Base-by-base conservation (phyloP, 2,797 vertebrate genomes). In the Lacerta bilineata region DNA sequence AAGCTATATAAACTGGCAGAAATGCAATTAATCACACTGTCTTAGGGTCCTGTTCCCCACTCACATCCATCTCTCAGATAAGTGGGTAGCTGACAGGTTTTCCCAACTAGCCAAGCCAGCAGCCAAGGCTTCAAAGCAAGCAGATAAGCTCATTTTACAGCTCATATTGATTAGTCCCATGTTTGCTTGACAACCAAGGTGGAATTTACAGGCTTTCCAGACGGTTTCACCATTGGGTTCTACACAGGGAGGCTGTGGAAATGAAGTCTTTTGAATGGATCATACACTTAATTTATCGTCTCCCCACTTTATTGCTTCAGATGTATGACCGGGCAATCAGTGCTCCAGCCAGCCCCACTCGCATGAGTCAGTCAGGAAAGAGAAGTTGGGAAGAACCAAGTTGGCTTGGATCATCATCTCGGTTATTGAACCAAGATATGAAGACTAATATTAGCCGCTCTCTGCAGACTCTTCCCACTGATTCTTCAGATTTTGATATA, bases 321-420 rank as follows among this genome's bases (percentile, higher is more conserved):
- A 99, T 99, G 98, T 99, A 99, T 0, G 99, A 99, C 87, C 97
- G 98, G 74, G 98, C 98, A 0, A 97, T 99, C 91, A 99, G 99
- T 3, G 98, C 98, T 89, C 99, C 99, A 75, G 98, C 98, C 93
- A 99, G 99, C 94, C 98, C 99, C 83, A 99, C 98, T 33, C 98
- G 98, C 94, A 95, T 98, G 96, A 97, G 97, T 95, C 96, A 97
- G 3, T 97, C 97, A 0, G 97, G 98, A 83, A 97, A 98, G 94
- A 98, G 98, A 90, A 99, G 99, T 96, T 99, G 99, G 99, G 98
- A 99, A 93, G 99, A 99, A 94, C 99, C 99, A 0, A 98, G 97
- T 89, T 99, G 98, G 98, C 97, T 99, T 96, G 99, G 99, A 1
- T 98, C 98, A 0, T 98, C 98, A 0, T 98, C 98, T 0, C 97